phyloP scores from a whole-genome alignment of 2,888 invertebrate species.

The Herminia tarsipennalis region DNA sequence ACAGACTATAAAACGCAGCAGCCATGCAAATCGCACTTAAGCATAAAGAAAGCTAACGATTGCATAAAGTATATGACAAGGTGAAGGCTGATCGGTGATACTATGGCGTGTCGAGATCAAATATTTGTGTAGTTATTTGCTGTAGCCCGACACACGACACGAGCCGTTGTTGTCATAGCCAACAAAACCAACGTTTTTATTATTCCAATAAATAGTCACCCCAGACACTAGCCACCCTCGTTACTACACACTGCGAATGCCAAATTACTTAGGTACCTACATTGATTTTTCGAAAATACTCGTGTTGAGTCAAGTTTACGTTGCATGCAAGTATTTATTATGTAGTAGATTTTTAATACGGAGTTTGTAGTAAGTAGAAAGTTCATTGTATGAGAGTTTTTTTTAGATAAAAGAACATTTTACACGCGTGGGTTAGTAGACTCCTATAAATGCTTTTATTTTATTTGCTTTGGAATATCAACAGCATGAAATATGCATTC shows the following conservation, averaged over 20 bases:
- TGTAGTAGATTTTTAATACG: too few species aligned
- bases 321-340: too few species aligned
- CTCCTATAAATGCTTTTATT: too few species aligned
- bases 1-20: conserved; percentile 6
- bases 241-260: conserved; percentile 55
- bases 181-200: conserved; percentile 68
- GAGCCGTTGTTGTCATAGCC: conserved; percentile 54
- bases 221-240: conserved; percentile 59
- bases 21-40: conserved; percentile 11
- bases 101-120: conserved; percentile 34
- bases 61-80: conserved; percentile 29
- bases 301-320: conserved; percentile 3
- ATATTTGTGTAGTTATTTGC: conserved; percentile 41
- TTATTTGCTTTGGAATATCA: too few species aligned
- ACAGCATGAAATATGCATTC: too few species aligned
- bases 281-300: conserved; percentile 54
- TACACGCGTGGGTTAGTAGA: too few species aligned
- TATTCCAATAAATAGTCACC: conserved; percentile 67
- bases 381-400: too few species aligned
- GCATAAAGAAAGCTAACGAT: conserved; percentile 31
- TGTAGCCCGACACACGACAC: too few species aligned
- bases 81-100: conserved; percentile 33
- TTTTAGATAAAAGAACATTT: too few species aligned
- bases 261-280: conserved; percentile 56
- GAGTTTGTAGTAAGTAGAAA: too few species aligned